A percentile compares a stretch with the other conserved stretches of the same genome.
phyloP scores from a whole-genome alignment of 2,888 invertebrate species.

The Tanypteryx hageni region DNA sequence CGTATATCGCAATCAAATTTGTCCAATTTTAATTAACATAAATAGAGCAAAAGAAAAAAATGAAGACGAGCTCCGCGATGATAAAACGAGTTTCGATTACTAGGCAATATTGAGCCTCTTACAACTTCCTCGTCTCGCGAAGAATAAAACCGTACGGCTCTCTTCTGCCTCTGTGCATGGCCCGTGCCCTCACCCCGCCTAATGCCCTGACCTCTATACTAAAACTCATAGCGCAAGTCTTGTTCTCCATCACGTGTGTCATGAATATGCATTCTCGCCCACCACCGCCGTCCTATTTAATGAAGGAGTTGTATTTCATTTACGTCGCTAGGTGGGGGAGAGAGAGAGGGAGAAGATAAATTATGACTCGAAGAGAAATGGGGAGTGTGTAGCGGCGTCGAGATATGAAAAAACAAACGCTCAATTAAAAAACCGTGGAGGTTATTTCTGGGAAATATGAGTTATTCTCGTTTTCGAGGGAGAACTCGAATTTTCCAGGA shows the following conservation, averaged over 20 bases:
- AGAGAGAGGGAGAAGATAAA: neutral
- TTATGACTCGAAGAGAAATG: conserved; percentile 34
- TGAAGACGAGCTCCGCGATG: neutral
- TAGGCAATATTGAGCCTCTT: neutral
- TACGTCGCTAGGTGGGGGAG: neutral
- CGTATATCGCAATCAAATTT: no score
- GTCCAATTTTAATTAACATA: no score
- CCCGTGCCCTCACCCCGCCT: neutral
- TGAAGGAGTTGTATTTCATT: conserved; percentile 64
- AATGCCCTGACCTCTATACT: conserved; percentile 60
- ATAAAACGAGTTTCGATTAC: neutral
- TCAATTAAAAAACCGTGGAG: conserved; percentile 55
- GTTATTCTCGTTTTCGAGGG: conserved; percentile 33
- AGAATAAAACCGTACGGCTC: conserved; percentile 32
- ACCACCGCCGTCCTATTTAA: conserved; percentile 52
- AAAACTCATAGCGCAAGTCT: conserved; percentile 59
- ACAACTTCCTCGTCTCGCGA: neutral
- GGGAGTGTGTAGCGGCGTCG: conserved; percentile 48
- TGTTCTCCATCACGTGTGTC: conserved; percentile 59
- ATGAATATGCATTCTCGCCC: conserved; percentile 61
- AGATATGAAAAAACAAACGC: conserved; percentile 28
- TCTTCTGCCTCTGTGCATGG: neutral
- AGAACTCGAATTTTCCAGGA: conserved; percentile 1
- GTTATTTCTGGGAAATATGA: conserved; percentile 35
- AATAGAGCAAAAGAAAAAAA: no score